Conservation (phyloP, 2,113 vertebrate species). For the Ondatra zibethicus region DNA sequence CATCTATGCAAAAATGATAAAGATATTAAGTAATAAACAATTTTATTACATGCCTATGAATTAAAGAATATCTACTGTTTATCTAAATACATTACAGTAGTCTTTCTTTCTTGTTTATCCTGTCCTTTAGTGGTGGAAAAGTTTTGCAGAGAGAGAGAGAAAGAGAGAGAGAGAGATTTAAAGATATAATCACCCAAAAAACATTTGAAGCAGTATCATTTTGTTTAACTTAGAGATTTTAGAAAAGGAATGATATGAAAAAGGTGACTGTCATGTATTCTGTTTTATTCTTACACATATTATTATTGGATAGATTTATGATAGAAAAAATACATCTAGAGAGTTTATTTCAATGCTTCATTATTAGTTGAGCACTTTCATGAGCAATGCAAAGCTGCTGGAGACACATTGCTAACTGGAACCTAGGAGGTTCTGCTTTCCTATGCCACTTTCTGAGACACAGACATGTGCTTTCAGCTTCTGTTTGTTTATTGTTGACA, state of each 20-base stretch:
- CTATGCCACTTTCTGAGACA: background rate
- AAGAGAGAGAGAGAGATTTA: background rate
- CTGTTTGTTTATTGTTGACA: background rate
- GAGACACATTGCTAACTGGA: constrained; percentile 58
- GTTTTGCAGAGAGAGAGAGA: background rate
- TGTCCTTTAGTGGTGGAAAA: background rate
- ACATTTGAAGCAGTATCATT: background rate
- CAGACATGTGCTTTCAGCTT: background rate
- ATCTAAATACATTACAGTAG: background rate
- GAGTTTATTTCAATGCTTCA: background rate
- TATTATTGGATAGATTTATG: background rate
- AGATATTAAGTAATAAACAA: background rate
- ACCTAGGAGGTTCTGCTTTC: constrained; percentile 5
- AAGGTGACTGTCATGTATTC: background rate
- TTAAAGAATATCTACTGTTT: background rate
- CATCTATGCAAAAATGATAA: background rate
- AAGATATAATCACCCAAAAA: background rate
- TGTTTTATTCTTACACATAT: constrained; percentile 21
- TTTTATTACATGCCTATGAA: background rate
- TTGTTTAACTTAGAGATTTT: background rate
- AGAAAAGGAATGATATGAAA: background rate
- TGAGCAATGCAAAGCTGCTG: background rate
- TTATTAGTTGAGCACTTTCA: constrained; percentile 41
- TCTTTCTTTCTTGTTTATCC: background rate
- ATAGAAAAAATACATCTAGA: background rate